Evolutionary conservation across 2,888 invertebrate genomes (phyloP).

Genomic region (Drosophila suboccidentalis): DNA sequence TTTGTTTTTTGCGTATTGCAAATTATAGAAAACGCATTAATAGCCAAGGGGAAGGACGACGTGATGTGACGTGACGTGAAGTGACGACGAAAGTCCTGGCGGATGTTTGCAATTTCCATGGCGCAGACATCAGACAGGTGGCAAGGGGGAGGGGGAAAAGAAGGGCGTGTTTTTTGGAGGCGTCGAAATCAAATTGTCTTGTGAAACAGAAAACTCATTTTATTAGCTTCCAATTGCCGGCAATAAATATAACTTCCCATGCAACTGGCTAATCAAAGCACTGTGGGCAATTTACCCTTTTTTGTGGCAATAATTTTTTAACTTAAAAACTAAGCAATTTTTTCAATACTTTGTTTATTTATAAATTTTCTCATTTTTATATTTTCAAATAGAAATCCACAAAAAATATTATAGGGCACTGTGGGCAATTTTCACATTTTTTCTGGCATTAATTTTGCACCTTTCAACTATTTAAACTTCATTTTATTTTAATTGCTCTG

Average conservation of each 20-base stretch:
- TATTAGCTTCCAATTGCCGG: conserved; percentile 74
- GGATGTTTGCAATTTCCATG: conserved; percentile 78
- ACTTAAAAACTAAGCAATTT: too few relatives aligned
- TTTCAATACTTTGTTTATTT: too few relatives aligned
- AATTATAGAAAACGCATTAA: conserved; percentile 81
- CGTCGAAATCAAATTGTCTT: conserved; percentile 76
- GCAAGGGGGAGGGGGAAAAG: conserved; percentile 58
- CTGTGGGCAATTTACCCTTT: not conserved
- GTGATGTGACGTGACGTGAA: not conserved
- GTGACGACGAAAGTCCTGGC: conserved; percentile 42
- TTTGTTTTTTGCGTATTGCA: conserved; percentile 56
- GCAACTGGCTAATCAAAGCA: conserved; percentile 77
- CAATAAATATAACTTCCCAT: conserved; percentile 77
- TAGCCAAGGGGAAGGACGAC: conserved; percentile 13
- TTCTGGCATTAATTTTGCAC: too few relatives aligned
- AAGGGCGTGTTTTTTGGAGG: not conserved
- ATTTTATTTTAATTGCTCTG: too few relatives aligned
- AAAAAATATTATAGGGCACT: too few relatives aligned
- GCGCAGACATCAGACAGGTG: conserved; percentile 10
- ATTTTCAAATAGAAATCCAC: too few relatives aligned
- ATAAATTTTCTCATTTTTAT: too few relatives aligned
- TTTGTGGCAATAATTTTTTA: not conserved
- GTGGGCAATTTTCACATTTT: too few relatives aligned
- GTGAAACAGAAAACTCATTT: conserved; percentile 60
- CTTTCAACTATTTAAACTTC: too few relatives aligned